A percentile compares a stretch with the other conserved stretches of the same genome.
phyloP scores from a whole-genome alignment of 2,113 vertebrate genomes.

The Prolemur simus region DNA sequence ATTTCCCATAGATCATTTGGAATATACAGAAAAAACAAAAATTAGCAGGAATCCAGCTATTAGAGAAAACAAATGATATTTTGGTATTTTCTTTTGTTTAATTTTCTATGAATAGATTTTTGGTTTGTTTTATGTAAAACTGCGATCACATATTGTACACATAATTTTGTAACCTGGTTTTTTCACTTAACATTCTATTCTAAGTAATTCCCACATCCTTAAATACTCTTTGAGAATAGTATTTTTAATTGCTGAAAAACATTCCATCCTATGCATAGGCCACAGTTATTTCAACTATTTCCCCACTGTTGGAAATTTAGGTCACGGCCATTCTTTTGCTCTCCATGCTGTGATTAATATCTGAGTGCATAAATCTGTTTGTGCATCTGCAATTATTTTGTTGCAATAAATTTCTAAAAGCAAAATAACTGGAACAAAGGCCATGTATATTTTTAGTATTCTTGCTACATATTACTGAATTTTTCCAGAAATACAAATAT shows the following conservation, averaged over 20 bases:
- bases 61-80: conserved; percentile 31
- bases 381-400: background rate
- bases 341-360: background rate
- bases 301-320: background rate
- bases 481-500: conserved; percentile 49
- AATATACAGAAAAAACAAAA: conserved; percentile 17
- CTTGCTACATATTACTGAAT: background rate
- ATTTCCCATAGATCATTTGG: background rate
- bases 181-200: conserved; percentile 39
- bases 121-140: conserved; percentile 33
- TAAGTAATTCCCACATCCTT: background rate
- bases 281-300: conserved; percentile 47
- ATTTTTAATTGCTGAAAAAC: conserved; percentile 20
- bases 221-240: conserved; percentile 16
- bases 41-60: background rate
- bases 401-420: conserved; percentile 29
- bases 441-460: conserved; percentile 10
- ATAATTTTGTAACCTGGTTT: conserved; percentile 11
- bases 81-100: background rate
- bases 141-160: background rate
- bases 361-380: background rate
- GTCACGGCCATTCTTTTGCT: background rate
- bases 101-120: conserved; percentile 36
- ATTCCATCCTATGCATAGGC: background rate
- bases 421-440: background rate